Evolutionary conservation across 2,888 invertebrate species (phyloP), one percentile per base, ranked within the genome.

Genomic region (Dexiosoma caninum): DNA sequence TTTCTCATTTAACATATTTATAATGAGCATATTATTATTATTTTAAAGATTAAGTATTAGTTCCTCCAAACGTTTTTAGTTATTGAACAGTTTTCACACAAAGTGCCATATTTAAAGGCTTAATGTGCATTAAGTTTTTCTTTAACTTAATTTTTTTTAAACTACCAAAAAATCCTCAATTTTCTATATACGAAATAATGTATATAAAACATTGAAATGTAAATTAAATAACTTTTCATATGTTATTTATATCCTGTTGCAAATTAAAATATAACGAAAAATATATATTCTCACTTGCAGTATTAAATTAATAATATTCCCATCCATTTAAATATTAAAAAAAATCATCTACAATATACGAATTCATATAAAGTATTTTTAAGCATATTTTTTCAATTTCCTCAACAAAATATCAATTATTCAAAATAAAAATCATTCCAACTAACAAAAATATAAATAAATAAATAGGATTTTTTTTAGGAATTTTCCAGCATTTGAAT

Each of bases 351-450:
- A 55, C 16, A 55, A n/a, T 51, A n/a, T 12, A 12, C 12, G 30
- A 4, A 32, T 32, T 6, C 10, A n/a, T n/a, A 35, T 27, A 55
- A 8, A 7, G n/a, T n/a, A n/a, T n/a, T 55, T 21, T 44, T n/a
- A 30, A 51, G 46, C 37, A 53, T 60, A 60, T 37, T 62, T 76
- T 74, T 76, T 62, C 69, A 76, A 76, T 76, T 76, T 76, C 76
- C 69, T 53, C 21, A n/a, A 46, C 16, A 69, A 69, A 69, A 69
- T 62, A 76, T 76, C 62, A 69, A 76, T 76, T 76, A 69, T 76
- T 76, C 60, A 76, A 46, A 49, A 51, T 16, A 37, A 19, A 69
- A 72, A 74, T 55, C 35, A 59, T 42, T 12, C 14, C 2, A 1
- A 12, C 23, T 32, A 23, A 42, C 27, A 51, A 51, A 51, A 6